A percentile compares a stretch with the other conserved stretches of the same genome.
Conservation (phyloP, 2,797 vertebrate species). For the Bradypus variegatus region DNA sequence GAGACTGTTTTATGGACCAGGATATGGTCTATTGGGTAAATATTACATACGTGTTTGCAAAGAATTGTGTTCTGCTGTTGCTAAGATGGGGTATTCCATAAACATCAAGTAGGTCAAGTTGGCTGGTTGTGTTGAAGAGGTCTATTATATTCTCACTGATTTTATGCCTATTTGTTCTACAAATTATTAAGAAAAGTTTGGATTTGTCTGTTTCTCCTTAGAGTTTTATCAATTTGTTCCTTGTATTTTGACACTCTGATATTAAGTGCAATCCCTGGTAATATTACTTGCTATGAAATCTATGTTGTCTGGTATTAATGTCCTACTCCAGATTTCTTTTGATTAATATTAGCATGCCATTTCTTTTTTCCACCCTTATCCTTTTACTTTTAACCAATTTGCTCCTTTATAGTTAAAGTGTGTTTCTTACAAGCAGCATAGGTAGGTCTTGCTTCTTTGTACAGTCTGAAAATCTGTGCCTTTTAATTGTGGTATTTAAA, state of each 20-base stretch:
- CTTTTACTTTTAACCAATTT: background rate
- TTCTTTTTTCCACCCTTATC: background rate
- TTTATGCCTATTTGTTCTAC: background rate
- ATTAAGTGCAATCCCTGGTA: background rate
- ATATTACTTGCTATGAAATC: background rate
- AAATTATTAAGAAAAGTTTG: no score
- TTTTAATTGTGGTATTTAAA: background rate
- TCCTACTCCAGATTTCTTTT: background rate
- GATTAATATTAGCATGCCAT: no score
- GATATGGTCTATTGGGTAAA: background rate
- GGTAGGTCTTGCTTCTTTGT: no score
- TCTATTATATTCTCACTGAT: accelerated
- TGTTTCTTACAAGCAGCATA: background rate
- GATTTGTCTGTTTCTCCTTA: background rate
- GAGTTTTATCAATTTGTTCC: background rate
- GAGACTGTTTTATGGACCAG: background rate
- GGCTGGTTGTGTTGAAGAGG: no score
- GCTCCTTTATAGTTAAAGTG: background rate
- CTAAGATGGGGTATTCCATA: accelerated
- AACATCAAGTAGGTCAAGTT: no score
- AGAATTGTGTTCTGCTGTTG: no score
- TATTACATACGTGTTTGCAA: accelerated
- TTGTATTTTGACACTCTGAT: background rate
- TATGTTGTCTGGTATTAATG: no score
- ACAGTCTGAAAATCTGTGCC: background rate